These are phyloP conservation scores for Campylomormyrus tamandua DNA, from an alignment of 2,113 vertebrate species.

Conservation along the genomic window DNA sequence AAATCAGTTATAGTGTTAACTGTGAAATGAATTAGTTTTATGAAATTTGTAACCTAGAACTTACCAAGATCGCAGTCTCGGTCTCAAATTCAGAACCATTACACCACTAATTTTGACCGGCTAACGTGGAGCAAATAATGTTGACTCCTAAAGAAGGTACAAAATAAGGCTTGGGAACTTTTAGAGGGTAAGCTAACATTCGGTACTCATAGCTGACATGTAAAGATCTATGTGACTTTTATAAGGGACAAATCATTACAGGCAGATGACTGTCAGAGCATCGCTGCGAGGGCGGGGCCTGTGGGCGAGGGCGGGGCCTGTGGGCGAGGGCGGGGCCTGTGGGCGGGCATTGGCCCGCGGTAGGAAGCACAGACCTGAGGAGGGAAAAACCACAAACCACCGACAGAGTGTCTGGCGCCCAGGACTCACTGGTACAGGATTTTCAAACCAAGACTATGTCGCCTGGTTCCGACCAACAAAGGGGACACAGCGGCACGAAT, in stretches of 20 bases:
- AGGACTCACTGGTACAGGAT: neutral
- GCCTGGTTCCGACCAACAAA: neutral
- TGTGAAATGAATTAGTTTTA: neutral
- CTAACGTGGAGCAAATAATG: neutral
- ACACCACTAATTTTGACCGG: neutral
- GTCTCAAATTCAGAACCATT: neutral
- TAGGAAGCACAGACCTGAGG: neutral
- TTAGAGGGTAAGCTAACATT: neutral
- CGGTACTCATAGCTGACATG: neutral
- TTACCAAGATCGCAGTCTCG: neutral
- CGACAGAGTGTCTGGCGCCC: neutral
- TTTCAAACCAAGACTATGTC: neutral
- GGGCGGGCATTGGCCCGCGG: too few species aligned
- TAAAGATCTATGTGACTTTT: neutral
- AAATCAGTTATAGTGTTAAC: neutral
- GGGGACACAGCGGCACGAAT: neutral
- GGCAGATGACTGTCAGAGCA: neutral
- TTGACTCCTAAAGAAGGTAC: neutral
- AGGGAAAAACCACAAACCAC: neutral
- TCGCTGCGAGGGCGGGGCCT: neutral
- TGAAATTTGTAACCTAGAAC: neutral
- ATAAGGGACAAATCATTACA: neutral
- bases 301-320: too few species aligned
- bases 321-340: too few species aligned
- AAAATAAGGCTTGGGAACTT: neutral